Conservation (phyloP, 2,113 vertebrate species). For the Pithys albifrons region DNA sequence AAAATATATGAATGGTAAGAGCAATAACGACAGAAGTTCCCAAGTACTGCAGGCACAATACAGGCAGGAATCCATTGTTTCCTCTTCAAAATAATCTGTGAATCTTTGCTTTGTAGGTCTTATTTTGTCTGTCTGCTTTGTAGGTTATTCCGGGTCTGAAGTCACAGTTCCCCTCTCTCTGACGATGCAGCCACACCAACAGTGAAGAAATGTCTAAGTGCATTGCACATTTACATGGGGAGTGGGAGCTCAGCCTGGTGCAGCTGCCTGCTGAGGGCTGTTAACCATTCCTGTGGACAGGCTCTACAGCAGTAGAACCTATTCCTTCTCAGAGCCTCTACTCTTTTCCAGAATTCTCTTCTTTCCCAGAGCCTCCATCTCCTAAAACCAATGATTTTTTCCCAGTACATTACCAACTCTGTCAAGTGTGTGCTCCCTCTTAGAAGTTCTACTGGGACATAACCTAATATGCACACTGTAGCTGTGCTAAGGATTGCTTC, state of each 20-base stretch:
- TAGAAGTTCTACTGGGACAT: not conserved
- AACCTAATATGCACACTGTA: accelerated
- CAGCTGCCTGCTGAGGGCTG: not conserved
- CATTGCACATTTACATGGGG: not conserved
- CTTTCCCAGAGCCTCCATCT: not conserved
- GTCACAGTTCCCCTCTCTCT: not conserved
- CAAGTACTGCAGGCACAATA: not conserved
- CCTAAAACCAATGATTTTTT: not conserved
- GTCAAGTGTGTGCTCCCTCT: not conserved
- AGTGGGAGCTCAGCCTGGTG: not conserved
- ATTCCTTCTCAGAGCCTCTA: not conserved
- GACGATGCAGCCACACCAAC: not conserved
- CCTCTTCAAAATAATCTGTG: not conserved
- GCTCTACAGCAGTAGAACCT: not conserved
- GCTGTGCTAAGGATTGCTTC: not conserved
- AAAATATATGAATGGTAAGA: not conserved
- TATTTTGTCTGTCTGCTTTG: not conserved
- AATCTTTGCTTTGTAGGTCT: not conserved
- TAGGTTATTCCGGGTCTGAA: not conserved
- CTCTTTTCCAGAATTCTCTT: not conserved
- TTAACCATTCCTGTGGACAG: not conserved
- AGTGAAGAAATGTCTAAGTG: not conserved
- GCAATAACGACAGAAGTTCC: not conserved
- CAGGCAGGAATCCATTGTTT: not conserved
- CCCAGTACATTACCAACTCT: not conserved